Conservation (phyloP, 2,888 invertebrate genomes). For the Heliconius ismenius region DNA sequence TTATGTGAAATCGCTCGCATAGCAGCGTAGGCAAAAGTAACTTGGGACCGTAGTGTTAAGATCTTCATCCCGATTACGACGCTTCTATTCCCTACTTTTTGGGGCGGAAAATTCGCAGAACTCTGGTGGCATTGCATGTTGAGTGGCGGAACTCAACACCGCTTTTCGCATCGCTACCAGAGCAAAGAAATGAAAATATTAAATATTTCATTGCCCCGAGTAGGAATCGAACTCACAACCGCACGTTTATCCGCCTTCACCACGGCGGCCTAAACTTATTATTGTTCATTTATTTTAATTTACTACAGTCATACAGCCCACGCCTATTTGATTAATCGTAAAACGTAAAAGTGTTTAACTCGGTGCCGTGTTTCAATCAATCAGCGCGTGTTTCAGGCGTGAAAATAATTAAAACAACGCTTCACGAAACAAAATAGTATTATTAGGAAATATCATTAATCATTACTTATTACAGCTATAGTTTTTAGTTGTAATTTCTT, state of each 20-base stretch:
- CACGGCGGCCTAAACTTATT: background rate
- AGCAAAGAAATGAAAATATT: too few species aligned
- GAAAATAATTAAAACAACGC: slow-evolving; percentile 22
- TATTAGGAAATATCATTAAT: slow-evolving; percentile 12
- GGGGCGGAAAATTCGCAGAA: too few species aligned
- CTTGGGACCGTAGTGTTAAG: too few species aligned
- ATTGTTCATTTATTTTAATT: background rate
- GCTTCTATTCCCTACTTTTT: too few species aligned
- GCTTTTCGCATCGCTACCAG: too few species aligned
- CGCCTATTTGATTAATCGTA: slow-evolving; percentile 23
- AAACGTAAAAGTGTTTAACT: slow-evolving; percentile 30
- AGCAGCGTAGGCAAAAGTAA: too few species aligned
- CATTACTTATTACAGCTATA: slow-evolving; percentile 5
- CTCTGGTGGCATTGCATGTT: too few species aligned
- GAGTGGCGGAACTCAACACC: too few species aligned
- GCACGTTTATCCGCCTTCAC: accelerated
- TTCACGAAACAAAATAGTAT: slow-evolving; percentile 15
- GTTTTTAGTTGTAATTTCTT: background rate
- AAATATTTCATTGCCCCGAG: too few species aligned
- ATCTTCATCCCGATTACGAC: too few species aligned
- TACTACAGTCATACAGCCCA: background rate
- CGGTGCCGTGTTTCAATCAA: slow-evolving; percentile 31
- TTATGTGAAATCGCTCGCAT: too few species aligned
- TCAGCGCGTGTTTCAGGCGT: slow-evolving; percentile 22
- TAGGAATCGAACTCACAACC: too few species aligned